phyloP scores from a whole-genome alignment of 2,113 vertebrate genomes.

The Nanorana parkeri region DNA sequence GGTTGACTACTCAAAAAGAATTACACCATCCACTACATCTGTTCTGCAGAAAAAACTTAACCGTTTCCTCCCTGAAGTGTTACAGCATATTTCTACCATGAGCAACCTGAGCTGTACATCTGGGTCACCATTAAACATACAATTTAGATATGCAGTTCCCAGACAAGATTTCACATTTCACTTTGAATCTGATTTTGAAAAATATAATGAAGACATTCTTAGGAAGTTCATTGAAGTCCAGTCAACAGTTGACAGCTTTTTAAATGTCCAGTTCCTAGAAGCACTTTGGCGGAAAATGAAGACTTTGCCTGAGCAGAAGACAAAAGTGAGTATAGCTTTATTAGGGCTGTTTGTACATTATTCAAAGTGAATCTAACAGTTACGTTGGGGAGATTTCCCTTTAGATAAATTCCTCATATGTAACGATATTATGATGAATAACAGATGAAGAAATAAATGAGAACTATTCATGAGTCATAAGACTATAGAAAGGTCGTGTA shows the following conservation, averaged over 20 bases:
- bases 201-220: constrained; percentile 67
- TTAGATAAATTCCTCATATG: no score
- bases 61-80: constrained; percentile 71
- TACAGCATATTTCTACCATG: constrained; percentile 64
- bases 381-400: no score
- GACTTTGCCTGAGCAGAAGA: constrained; percentile 56
- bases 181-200: constrained; percentile 77
- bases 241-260: constrained; percentile 61
- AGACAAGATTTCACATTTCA: constrained; percentile 53
- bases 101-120: constrained; percentile 71
- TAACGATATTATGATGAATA: no score
- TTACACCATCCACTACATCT: constrained; percentile 48
- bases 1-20: constrained; percentile 75
- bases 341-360: not conserved
- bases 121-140: constrained; percentile 38
- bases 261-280: constrained; percentile 75
- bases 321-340: constrained; percentile 67
- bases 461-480: no score
- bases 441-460: no score
- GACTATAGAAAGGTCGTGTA: no score
- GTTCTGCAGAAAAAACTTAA: constrained; percentile 69
- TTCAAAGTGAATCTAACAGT: no score
- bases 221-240: constrained; percentile 72
- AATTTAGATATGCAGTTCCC: constrained; percentile 73
- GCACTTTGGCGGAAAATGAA: constrained; percentile 74